Percentiles rank a stretch among this genome's conserved stretches.
These are phyloP conservation scores for Chionoecetes opilio DNA, from an alignment of 1,140 invertebrate genomes.

Conservation along the genomic window DNA sequence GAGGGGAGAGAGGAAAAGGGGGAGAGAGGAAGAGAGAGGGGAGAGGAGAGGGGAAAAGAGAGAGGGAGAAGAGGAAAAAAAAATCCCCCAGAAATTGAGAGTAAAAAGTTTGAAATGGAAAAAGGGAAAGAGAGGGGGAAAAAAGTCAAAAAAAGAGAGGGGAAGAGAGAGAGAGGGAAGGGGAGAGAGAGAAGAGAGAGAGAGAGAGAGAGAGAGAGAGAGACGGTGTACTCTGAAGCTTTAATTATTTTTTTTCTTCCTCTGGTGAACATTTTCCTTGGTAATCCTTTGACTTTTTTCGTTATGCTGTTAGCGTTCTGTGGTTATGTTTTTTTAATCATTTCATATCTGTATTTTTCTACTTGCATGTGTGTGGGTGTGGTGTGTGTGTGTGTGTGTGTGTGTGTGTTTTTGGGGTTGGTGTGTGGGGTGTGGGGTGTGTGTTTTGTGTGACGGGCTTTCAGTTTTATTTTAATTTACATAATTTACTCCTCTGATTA, in stretches of 20 bases:
- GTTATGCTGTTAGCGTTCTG: not conserved
- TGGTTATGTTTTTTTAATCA: not conserved
- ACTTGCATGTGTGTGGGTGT: not conserved
- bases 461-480: no score
- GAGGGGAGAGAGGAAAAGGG: not conserved
- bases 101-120: no score
- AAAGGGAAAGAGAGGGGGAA: no score
- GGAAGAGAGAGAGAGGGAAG: not conserved
- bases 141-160: no score
- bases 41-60: slow-evolving; percentile 3
- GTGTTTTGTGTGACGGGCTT: no score
- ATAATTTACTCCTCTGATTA: no score
- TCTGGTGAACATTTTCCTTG: not conserved
- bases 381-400: slow-evolving; percentile 25
- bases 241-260: slow-evolving; percentile 14
- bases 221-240: not conserved
- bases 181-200: slow-evolving; percentile 22
- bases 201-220: slow-evolving; percentile 27
- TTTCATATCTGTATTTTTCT: no score
- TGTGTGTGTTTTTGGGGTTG: not conserved
- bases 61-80: not conserved
- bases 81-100: no score
- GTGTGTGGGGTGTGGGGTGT: not conserved
- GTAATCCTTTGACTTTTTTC: not conserved
- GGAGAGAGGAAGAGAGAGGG: not conserved